Evolutionary conservation across 2,113 vertebrate genomes (phyloP).

Genomic region (Bettongia penicillata): DNA sequence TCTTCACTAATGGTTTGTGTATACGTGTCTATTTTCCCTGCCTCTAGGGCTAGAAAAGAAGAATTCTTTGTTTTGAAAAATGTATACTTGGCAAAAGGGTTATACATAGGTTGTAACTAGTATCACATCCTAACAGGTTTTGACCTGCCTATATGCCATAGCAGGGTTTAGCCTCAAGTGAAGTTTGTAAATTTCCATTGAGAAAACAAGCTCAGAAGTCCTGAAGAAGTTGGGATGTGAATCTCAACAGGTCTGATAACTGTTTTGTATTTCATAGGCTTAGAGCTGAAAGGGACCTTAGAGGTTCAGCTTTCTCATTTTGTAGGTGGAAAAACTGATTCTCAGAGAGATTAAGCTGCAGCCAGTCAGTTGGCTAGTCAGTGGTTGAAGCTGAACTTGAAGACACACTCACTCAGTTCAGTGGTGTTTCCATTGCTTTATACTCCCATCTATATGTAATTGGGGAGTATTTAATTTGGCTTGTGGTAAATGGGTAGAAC

Average conservation of each 20-base stretch:
- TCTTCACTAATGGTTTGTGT: constrained; percentile 33
- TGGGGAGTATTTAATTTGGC: neutral
- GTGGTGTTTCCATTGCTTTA: neutral
- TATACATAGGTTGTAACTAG: constrained; percentile 59
- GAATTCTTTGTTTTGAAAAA: constrained; percentile 46
- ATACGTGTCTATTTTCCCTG: constrained; percentile 48
- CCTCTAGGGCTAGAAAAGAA: constrained; percentile 61
- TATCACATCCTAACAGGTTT: constrained; percentile 17
- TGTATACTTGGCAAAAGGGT: constrained; percentile 24
- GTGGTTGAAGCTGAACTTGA: neutral
- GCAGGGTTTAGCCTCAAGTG: neutral
- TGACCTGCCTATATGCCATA: neutral
- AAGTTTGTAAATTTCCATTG: constrained; percentile 8
- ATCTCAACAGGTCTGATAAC: neutral
- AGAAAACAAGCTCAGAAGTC: neutral
- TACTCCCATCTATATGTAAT: neutral
- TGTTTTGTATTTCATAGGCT: neutral
- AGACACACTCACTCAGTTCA: neutral
- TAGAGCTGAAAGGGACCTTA: neutral
- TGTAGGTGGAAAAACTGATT: neutral
- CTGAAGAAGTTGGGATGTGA: neutral
- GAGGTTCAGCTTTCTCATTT: neutral
- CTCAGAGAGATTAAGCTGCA: neutral
- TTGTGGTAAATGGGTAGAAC: neutral
- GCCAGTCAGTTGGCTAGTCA: neutral